Evolutionary conservation across 2,888 invertebrate genomes (phyloP).

Genomic region (Hartigia nigra): DNA sequence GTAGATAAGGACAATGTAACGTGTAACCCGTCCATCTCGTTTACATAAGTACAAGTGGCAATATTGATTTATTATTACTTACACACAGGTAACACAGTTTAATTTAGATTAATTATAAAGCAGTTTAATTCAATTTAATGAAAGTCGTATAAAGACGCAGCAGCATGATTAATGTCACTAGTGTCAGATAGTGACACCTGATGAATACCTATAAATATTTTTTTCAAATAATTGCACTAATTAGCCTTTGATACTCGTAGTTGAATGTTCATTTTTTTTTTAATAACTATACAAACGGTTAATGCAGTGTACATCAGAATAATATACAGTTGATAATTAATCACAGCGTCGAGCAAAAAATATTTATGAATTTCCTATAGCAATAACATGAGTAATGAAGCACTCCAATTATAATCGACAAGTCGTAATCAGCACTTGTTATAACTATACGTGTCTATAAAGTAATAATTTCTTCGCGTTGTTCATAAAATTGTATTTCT

Average conservation of each 20-base stretch:
- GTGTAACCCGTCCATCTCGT: no score
- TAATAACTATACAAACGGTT: no score
- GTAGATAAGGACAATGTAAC: background rate
- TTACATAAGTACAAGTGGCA: no score
- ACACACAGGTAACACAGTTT: background rate
- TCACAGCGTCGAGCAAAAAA: background rate
- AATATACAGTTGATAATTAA: background rate
- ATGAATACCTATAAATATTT: background rate
- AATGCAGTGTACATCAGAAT: background rate
- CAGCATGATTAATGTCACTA: background rate
- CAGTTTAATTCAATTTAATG: background rate
- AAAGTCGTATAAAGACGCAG: background rate
- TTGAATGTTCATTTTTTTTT: no score
- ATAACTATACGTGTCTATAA: background rate
- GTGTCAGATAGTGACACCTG: background rate
- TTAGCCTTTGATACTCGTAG: background rate
- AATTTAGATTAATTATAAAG: background rate
- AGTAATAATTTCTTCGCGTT: no score
- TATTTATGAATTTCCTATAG: no score
- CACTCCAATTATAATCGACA: background rate
- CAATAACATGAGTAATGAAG: background rate
- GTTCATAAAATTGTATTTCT: no score
- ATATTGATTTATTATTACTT: background rate
- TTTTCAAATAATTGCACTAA: background rate
- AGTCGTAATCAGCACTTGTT: no score